Base-by-base conservation (phyloP, 2,113 vertebrate genomes). In the Petaurus breviceps region DNA sequence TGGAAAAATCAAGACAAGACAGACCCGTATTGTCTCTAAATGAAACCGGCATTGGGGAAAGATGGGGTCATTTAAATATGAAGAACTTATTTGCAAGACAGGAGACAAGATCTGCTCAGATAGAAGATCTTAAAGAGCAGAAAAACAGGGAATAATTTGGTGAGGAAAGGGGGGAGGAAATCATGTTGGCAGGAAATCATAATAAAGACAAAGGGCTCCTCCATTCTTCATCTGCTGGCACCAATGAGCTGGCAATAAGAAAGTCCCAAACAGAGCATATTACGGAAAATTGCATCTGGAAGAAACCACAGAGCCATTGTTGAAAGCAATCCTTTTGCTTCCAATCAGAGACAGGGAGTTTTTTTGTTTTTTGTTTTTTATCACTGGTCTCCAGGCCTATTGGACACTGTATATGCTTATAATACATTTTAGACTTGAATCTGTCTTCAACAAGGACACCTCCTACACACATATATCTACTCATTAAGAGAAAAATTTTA, bases 381-480 rank as follows among this genome's bases (percentile, higher is more conserved):
- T 90, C 91, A 94, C 55, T 52, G 23, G 37, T 92, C 47, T 55
- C 7, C 51, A 51, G 3, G 37, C 51, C 50, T 94, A 31, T 0
- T 10, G 43, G 5, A 68, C 77, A 90, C 68, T 90, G 90, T 90
- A 94, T 97, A 92, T 46, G 89, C 51, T 94, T 95, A 51, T 94
- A 61, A 9, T 1, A 16, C 31, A 55, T 92, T 97, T 96, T 97
- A 68, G 93, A 93, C 95, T 95, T 95, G 52, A 96, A 97, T 95
- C 37, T 68, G 16, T 84, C 68, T n/a, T 43, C 19, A 22, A 43
- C 6, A 84, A 16, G 7, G 4, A 23, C 37, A 4, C 10, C n/a
- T 43, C n/a, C 68, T 84, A 43, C n/a, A 43, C 19, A 23, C n/a
- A 84, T 77, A 31, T 53, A 94, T 98, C 94, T 94, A 61, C 16